These are phyloP conservation scores for Otocyon megalotis DNA, from an alignment of 2,113 vertebrate species.

Conservation along the genomic window DNA sequence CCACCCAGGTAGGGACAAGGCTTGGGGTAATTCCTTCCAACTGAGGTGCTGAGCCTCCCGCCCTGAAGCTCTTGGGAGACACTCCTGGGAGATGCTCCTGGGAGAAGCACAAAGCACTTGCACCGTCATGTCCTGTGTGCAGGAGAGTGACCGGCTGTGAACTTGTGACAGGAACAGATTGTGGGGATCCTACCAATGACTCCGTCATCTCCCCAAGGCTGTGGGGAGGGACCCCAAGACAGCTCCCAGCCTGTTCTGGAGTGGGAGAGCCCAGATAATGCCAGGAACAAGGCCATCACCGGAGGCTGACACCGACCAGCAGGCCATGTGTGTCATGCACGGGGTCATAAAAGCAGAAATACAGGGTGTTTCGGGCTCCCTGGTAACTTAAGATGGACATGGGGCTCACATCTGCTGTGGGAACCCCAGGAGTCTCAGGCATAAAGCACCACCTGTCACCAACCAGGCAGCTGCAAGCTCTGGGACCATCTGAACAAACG, in stretches of 20 bases:
- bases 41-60: accelerated
- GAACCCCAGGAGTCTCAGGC: not conserved
- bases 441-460: not conserved
- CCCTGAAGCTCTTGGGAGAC: not conserved
- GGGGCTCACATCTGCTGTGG: not conserved
- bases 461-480: not conserved
- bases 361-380: accelerated
- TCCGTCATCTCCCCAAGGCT: not conserved
- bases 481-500: not conserved
- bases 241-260: accelerated
- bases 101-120: not conserved
- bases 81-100: too few species aligned
- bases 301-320: accelerated
- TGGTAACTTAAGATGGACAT: accelerated
- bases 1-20: constrained; percentile 86
- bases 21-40: too few species aligned
- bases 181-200: not conserved
- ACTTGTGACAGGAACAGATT: not conserved
- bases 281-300: not conserved
- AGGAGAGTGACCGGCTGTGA: accelerated
- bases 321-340: accelerated
- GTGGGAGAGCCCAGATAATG: not conserved
- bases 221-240: not conserved
- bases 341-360: accelerated
- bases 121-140: not conserved